Conservation (phyloP, 1,140 invertebrate species). For the Piezodorus guildinii region DNA sequence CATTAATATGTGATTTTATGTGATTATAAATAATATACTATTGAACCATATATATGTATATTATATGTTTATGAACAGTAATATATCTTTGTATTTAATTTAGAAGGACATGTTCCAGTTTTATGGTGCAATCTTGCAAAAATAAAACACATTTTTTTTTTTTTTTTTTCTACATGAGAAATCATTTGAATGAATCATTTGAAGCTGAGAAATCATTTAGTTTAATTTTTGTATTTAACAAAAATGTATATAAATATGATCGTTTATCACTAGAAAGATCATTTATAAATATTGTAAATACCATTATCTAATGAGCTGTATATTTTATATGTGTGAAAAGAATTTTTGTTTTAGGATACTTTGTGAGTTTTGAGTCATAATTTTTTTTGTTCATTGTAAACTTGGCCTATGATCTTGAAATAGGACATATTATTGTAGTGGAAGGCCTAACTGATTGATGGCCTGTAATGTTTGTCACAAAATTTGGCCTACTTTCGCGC, state of each 20-base stretch:
- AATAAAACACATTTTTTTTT: neutral
- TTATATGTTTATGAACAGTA: neutral
- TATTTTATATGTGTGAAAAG: constrained; percentile 5
- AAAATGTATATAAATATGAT: constrained; percentile 4
- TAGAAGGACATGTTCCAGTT: neutral
- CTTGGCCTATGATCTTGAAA: neutral
- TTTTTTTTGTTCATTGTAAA: neutral
- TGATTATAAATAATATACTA: too few species aligned
- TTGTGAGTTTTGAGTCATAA: neutral
- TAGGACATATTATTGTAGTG: neutral
- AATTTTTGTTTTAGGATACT: constrained; percentile 3
- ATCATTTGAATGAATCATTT: neutral
- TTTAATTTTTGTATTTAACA: neutral
- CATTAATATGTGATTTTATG: too few species aligned
- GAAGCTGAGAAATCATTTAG: neutral
- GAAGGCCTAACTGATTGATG: neutral
- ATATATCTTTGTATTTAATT: neutral
- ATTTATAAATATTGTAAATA: constrained; percentile 24
- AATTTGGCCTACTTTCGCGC: constrained; percentile 6
- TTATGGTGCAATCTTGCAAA: neutral
- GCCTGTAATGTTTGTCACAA: constrained; percentile 1
- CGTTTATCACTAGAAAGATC: neutral
- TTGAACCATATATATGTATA: too few species aligned
- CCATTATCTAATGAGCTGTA: neutral
- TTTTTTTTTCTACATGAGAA: neutral